Evolutionary conservation across 2,113 vertebrate genomes (phyloP), one percentile per base, ranked within the genome.

Genomic region (Cyprinodon tularosa): DNA sequence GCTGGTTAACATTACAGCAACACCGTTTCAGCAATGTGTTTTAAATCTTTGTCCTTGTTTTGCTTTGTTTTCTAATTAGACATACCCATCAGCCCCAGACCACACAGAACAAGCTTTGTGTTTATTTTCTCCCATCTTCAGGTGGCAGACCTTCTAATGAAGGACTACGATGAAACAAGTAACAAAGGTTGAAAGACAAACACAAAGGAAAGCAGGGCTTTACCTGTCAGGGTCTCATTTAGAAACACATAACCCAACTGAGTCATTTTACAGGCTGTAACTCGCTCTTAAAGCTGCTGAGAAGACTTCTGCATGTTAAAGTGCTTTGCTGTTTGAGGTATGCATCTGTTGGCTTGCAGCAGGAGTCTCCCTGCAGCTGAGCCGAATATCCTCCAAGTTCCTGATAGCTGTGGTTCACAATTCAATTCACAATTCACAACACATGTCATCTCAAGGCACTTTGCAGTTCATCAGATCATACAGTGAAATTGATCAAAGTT

Each of bases 221-320:
- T 57, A 53, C 17, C 38, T 64, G 44, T 4, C 80, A 48, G 48
- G 38, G 68, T 4, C 2, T 40, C 22, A 22, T 81, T 66, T 57
- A 68, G 59, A 82, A 63, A 12, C 40, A 62, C 57, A 17, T 10
- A 9, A 62, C 68, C 57, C 14, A 29, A 29, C 59, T 65, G 39
- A 9, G 75, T 80, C 62, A 74, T 83, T 86, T 66, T 44, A 63
- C 89, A 89, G 62, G 86, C 79, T 86, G 68, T 74, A 77, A 86
- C 84, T 85, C 15, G 80, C 62, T 76, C 65, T 1, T 22, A 76
- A 59, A 22, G 62, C 66, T 53, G 71, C 64, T n/a, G 12, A 38
- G 74, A 65, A 77, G 66, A 39, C 62, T 37, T 45, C 12, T 59
- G 37, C 57, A 38, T 14, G 7, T 45, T 44, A 12, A 71, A 65